Base-by-base conservation (phyloP, 2,113 vertebrate genomes). In the Crocuta crocuta region DNA sequence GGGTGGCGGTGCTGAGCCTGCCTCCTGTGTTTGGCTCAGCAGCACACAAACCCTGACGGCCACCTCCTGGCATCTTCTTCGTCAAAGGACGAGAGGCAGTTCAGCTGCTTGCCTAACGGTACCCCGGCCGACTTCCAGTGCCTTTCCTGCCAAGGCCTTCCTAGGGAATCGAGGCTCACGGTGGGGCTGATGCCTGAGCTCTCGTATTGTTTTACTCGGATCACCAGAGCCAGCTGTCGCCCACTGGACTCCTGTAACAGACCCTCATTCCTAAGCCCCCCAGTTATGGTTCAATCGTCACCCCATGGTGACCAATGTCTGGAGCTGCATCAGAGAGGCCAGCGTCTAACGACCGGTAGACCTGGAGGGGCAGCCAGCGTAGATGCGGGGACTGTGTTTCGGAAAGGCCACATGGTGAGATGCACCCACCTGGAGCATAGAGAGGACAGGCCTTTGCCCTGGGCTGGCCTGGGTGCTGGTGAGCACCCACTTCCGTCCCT, bases 111-210 rank as follows among this genome's bases (percentile, higher is more conserved):
- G 11, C 43, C 65, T 24, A 2, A 10, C 13, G 86, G 7, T 43
- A 19, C 1, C 1, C 19, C 0, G 24, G 11, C 35, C 5, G 11
- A 68, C 24, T 45, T 12, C 55, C 24, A 48, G 82, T 3, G 50
- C 31, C 50, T 83, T 61, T n/a, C 81, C 68, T 28, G 55, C 61
- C n/a, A 5, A 8, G 55, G 55, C 21, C 39, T 26, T 31, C 6
- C 23, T 1, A 10, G 16, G 3, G 74, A 65, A 5, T 9, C 23
- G 9, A 58, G 81, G 61, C n/a, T 48, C 21, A 1, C 2, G 2
- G 61, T 0, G 10, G 83, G 83, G 48, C 58, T 2, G 13, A 11
- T 0, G 5, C 0, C 7, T 21, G 33, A 65, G 65, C 74, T 19
- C 13, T 21, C 10, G 17, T 9, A 43, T 26, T 3, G 2, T 21